Percentiles rank a stretch among this genome's conserved stretches.
These are phyloP conservation scores for Anolis sagrei DNA, from an alignment of 2,113 vertebrate genomes.

Conservation along the genomic window DNA sequence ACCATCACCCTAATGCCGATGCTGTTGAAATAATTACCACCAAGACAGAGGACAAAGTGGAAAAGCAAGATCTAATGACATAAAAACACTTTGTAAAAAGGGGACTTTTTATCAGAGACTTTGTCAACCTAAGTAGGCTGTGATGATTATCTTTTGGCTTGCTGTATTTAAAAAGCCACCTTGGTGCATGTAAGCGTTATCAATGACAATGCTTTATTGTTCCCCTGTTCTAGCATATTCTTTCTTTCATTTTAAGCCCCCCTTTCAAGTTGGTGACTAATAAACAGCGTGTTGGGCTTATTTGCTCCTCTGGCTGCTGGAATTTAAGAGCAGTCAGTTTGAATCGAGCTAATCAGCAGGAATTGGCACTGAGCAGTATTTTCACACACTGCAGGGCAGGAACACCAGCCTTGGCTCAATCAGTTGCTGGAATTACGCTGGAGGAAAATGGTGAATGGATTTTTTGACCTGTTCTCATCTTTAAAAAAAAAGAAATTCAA, in stretches of 20 bases:
- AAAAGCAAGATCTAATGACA: too few relatives aligned
- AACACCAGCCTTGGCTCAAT: background rate
- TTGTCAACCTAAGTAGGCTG: too few relatives aligned
- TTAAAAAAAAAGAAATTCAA: background rate
- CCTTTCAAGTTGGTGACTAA: constrained; percentile 3
- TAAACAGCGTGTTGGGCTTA: background rate
- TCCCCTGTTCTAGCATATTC: background rate
- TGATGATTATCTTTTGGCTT: background rate
- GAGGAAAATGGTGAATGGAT: background rate
- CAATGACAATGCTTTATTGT: background rate
- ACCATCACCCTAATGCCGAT: too few relatives aligned
- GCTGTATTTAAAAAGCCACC: background rate
- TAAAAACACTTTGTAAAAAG: too few relatives aligned
- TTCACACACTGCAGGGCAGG: constrained; percentile 5
- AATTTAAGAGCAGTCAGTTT: background rate
- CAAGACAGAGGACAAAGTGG: too few relatives aligned
- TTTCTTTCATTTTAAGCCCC: background rate
- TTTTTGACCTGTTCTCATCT: background rate
- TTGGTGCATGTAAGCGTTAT: background rate
- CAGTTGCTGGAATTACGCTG: background rate
- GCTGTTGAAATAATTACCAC: too few relatives aligned
- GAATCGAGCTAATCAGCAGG: background rate
- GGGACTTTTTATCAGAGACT: too few relatives aligned
- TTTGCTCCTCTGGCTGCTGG: background rate
- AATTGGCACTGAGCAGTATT: background rate